Evolutionary conservation across 2,113 vertebrate genomes (phyloP).

Genomic region (Equus quagga): DNA sequence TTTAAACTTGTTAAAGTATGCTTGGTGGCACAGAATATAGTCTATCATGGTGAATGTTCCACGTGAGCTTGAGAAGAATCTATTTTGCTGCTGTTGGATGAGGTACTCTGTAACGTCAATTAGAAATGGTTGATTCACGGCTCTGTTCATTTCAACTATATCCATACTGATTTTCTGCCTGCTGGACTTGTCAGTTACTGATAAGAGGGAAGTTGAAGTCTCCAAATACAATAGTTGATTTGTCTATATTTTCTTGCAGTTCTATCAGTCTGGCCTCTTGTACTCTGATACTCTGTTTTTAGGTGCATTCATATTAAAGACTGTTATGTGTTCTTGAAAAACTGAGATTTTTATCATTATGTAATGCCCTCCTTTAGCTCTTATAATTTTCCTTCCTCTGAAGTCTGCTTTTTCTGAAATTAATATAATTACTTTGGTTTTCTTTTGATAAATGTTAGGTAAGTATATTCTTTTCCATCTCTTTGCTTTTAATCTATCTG

Average conservation of each 20-base stretch:
- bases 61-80: neutral
- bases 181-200: neutral
- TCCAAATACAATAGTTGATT: neutral
- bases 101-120: neutral
- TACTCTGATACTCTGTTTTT: too few species aligned
- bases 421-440: neutral
- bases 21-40: neutral
- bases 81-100: neutral
- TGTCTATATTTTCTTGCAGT: neutral
- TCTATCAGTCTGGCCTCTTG: too few species aligned
- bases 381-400: neutral
- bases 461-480: neutral
- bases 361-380: neutral
- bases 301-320: neutral
- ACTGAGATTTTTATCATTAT: neutral
- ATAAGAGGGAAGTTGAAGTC: too few species aligned
- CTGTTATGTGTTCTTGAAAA: neutral
- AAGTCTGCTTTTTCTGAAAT: neutral
- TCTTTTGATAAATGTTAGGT: neutral
- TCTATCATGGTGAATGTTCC: neutral
- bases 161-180: neutral
- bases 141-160: neutral
- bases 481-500: neutral
- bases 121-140: neutral
- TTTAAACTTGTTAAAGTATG: neutral